Conservation (phyloP, 1,140 invertebrate genomes). For the Arctopsyche grandis region DNA sequence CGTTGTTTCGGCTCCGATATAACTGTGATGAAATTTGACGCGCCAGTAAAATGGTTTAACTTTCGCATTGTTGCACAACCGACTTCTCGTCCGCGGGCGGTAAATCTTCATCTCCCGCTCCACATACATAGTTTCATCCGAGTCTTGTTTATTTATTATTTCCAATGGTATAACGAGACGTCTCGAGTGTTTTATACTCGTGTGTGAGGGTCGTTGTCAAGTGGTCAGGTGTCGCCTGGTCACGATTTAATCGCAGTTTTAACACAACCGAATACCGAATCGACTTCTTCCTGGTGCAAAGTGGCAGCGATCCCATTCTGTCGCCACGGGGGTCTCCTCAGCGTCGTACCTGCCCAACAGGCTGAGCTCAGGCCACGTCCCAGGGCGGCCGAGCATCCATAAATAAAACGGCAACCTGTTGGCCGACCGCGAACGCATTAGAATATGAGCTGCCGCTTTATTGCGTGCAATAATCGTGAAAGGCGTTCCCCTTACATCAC, state of each 20-base stretch:
- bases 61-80: conserved; percentile 23
- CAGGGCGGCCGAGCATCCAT: background rate
- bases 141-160: no score
- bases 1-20: background rate
- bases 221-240: background rate
- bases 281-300: conserved; percentile 7
- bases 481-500: conserved; percentile 45
- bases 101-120: background rate
- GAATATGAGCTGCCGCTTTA: conserved; percentile 43
- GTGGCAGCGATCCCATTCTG: conserved; percentile 3
- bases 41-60: conserved; percentile 39
- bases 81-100: background rate
- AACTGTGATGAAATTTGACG: background rate
- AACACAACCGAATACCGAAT: background rate
- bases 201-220: background rate
- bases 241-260: background rate
- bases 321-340: conserved; percentile 17
- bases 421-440: conserved; percentile 32
- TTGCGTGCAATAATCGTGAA: conserved; percentile 46
- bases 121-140: no score
- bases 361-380: no score
- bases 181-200: background rate
- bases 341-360: background rate
- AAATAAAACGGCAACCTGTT: conserved; percentile 41
- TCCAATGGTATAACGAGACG: no score